Evolutionary conservation across 2,113 vertebrate species (phyloP).

Genomic region (Martes martes): DNA sequence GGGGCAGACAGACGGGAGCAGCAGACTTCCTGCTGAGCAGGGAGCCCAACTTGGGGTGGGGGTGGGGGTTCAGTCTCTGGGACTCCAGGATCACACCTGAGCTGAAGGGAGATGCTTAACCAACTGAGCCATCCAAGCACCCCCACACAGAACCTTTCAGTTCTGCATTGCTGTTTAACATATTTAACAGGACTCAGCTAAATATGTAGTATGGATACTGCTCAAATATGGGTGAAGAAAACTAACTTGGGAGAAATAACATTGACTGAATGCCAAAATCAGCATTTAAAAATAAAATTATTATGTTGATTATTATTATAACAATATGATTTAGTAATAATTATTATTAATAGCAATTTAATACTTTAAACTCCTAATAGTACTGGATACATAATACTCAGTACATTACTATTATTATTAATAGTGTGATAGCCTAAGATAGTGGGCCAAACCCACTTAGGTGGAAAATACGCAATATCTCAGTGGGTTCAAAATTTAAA

Average conservation of each 20-base stretch:
- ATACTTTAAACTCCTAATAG: neutral
- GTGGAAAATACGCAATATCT: neutral
- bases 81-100: neutral
- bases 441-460: neutral
- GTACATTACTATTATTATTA: neutral
- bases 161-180: neutral
- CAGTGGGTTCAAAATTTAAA: constrained; percentile 13
- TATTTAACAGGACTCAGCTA: neutral
- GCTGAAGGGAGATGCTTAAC: neutral
- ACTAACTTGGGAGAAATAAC: neutral
- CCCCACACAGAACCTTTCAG: neutral
- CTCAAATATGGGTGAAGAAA: neutral
- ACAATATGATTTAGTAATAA: neutral
- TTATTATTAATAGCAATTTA: neutral
- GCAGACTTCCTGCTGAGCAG: neutral
- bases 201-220: neutral
- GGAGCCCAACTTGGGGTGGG: neutral
- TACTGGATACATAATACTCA: neutral
- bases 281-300: neutral
- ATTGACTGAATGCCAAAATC: neutral
- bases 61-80: neutral
- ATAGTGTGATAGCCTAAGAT: neutral
- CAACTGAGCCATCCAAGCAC: neutral
- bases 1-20: neutral
- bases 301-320: neutral